Conservation (phyloP, 2,113 vertebrate species). For the Puffinus mauretanicus region DNA sequence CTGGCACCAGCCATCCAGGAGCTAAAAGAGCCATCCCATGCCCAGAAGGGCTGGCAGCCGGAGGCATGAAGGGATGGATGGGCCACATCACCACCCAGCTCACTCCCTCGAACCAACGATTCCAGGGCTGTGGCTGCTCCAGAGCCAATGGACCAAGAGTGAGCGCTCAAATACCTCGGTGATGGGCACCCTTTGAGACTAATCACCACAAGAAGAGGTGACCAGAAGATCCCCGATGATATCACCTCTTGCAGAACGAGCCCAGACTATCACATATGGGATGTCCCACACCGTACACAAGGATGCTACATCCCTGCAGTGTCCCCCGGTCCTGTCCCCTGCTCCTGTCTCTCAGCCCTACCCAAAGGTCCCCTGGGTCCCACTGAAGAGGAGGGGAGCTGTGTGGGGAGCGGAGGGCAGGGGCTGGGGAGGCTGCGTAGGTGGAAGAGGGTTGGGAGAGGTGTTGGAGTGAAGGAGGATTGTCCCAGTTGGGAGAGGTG, state of each 20-base stretch:
- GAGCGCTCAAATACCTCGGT: background rate
- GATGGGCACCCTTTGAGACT: background rate
- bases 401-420: background rate
- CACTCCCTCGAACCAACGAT: accelerated
- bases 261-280: too few species aligned
- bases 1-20: background rate
- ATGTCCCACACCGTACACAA: background rate
- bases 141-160: accelerated
- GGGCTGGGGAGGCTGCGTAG: background rate
- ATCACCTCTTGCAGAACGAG: background rate
- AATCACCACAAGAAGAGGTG: background rate
- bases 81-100: background rate
- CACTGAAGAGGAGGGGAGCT: background rate
- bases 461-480: background rate
- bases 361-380: background rate
- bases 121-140: background rate
- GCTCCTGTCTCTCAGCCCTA: background rate
- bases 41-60: background rate
- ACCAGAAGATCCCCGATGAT: background rate
- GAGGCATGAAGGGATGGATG: background rate
- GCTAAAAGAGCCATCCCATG: background rate
- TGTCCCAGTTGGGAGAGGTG: background rate
- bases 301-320: background rate
- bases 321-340: background rate
- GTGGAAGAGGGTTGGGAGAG: background rate